These are phyloP conservation scores for Grammomys surdaster DNA, from an alignment of 2,113 vertebrate genomes.

Conservation along the genomic window DNA sequence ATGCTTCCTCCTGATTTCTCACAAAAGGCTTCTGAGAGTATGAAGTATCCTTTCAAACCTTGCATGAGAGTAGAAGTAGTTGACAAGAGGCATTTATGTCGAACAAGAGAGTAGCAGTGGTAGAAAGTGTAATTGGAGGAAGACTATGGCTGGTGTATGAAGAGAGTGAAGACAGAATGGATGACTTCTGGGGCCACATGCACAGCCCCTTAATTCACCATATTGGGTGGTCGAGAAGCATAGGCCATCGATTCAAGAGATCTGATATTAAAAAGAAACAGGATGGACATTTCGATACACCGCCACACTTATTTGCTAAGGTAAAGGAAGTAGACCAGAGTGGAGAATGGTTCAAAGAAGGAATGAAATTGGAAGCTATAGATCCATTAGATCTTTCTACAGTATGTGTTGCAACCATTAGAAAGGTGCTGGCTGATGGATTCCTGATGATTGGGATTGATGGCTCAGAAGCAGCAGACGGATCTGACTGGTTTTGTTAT, in stretches of 20 bases:
- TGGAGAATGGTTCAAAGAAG: constrained; percentile 98
- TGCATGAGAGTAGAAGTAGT: constrained; percentile 99
- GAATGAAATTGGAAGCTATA: constrained; percentile 99
- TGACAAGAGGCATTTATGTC: constrained; percentile 97
- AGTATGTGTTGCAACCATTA: constrained; percentile 99
- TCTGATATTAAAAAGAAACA: no score
- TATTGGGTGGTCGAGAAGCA: constrained; percentile 98
- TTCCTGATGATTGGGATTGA: constrained; percentile 99
- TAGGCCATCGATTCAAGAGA: constrained; percentile 98
- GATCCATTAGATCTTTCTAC: constrained; percentile 99
- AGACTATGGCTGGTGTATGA: constrained; percentile 96
- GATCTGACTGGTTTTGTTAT: constrained; percentile 99
- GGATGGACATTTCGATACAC: no score
- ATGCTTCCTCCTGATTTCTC: constrained; percentile 98
- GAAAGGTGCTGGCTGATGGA: constrained; percentile 99
- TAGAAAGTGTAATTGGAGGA: constrained; percentile 96
- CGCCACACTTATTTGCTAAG: no score
- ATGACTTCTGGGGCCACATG: constrained; percentile 99
- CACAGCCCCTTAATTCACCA: constrained; percentile 97
- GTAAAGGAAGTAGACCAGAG: constrained; percentile 97
- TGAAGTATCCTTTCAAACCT: constrained; percentile 98
- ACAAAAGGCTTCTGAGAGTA: constrained; percentile 95
- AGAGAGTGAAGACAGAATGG: constrained; percentile 95
- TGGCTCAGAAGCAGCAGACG: constrained; percentile 98
- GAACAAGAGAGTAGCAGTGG: constrained; percentile 96